Evolutionary conservation across 2,888 invertebrate species (phyloP), one percentile per base, ranked within the genome.

Genomic region (Darwinula stevensoni): DNA sequence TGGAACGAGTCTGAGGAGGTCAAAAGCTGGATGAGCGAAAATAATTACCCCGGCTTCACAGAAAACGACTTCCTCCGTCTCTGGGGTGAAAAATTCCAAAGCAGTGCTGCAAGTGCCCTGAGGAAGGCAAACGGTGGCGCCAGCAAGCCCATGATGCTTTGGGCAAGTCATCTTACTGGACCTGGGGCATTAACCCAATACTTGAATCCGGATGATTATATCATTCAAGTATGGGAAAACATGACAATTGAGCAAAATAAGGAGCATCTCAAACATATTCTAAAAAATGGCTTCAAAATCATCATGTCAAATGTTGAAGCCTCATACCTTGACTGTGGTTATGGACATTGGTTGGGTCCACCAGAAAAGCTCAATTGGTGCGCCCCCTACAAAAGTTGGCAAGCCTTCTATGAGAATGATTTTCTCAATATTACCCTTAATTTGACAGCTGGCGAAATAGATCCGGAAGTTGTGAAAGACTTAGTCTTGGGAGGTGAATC

Each of bases 51-150:
- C 6, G n/a, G 6, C 9, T 9, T 6, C n/a, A 22, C 22, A 9
- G 12, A 26, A 62, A 65, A 38, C 65, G 65, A 41, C 71, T 72
- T 47, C 68, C 69, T 44, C 64, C 66, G 67, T 12, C 51, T 73
- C 31, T 74, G 74, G 74, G 63, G 70, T 16, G 69, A 72, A 37
- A 53, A 61, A 39, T 53, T 73, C 4, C 54, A 65, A 33, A 54
- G 51, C n/a, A 67, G 67, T 44, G 57, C 54, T 3, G 62, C 59
- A 68, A 31, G 54, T 73, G 2, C 74, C 74, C 74, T 73, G 73
- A 13, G 11, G 11, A 28, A 28, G 12, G 11, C 28, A 6, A 12
- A 28, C 11, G 12, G n/a, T n/a, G 22, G 13, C 28, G 13, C 9
- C 9, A 13, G 13, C 28, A 14, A 6, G 6, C 5, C 28, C 13